Evolutionary conservation across 2,888 invertebrate species (phyloP).

Genomic region (Diabrotica balteata): DNA sequence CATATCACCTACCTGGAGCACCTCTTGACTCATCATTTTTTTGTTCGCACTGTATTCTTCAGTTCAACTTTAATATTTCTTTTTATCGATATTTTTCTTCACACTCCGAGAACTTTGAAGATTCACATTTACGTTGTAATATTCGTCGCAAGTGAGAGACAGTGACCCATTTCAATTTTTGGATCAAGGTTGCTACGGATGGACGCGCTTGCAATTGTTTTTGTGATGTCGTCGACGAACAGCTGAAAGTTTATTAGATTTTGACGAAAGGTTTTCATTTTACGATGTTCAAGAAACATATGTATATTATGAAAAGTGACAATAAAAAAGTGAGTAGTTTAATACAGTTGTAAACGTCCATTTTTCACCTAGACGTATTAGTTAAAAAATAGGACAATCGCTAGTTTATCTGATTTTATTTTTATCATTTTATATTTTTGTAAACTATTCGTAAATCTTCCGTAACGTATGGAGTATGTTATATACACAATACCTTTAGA

Average conservation of each 20-base stretch:
- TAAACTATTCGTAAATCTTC: too few species aligned
- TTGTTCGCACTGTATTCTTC: background rate
- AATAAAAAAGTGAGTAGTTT: too few species aligned
- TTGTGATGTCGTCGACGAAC: background rate
- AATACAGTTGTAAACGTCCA: too few species aligned
- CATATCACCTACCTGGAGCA: conserved; percentile 29
- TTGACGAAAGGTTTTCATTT: background rate
- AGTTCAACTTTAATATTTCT: background rate
- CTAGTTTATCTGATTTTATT: too few species aligned
- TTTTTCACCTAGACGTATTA: too few species aligned
- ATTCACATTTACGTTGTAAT: conserved; percentile 11
- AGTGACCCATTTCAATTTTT: conserved; percentile 26
- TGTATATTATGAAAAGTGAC: background rate
- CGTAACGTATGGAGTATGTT: too few species aligned
- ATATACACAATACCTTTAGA: too few species aligned
- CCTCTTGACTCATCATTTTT: conserved; percentile 54
- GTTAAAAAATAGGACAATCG: too few species aligned
- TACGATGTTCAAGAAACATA: conserved; percentile 2
- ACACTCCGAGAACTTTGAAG: conserved; percentile 6
- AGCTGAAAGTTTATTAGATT: conserved; percentile 6
- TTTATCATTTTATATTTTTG: too few species aligned
- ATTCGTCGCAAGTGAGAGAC: conserved; percentile 5
- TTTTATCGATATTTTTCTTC: background rate
- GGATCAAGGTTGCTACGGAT: background rate
- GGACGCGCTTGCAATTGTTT: conserved; percentile 6